These are phyloP conservation scores for Bubalus kerabau DNA, from an alignment of 2,113 vertebrate genomes.

Conservation along the genomic window DNA sequence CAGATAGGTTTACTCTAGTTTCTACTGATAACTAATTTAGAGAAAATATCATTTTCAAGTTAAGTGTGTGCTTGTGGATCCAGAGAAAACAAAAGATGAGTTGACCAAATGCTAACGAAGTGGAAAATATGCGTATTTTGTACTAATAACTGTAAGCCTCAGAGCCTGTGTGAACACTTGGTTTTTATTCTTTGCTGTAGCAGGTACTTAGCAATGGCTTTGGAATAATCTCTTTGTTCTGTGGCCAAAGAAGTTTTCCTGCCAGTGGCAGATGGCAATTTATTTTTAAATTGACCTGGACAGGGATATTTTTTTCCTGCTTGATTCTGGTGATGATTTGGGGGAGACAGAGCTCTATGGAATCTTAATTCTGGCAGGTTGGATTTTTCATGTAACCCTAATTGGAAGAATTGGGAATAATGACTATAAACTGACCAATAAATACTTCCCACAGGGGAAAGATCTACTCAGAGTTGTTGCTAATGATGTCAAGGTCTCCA, in stretches of 20 bases:
- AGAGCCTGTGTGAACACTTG: neutral
- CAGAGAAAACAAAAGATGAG: neutral
- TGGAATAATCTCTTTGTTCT: constrained; percentile 8
- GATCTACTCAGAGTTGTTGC: neutral
- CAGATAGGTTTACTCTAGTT: neutral
- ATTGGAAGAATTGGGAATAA: constrained; percentile 44
- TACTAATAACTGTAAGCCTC: neutral
- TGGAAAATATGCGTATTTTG: constrained; percentile 22
- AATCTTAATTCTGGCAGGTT: constrained; percentile 44
- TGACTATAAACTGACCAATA: constrained; percentile 33
- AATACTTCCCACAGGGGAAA: constrained; percentile 28
- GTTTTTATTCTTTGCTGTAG: neutral
- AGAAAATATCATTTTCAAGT: neutral
- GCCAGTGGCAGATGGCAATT: constrained; percentile 41
- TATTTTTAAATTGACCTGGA: constrained; percentile 47
- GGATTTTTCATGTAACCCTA: constrained; percentile 46
- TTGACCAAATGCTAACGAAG: neutral
- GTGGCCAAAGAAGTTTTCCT: neutral
- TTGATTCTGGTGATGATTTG: neutral
- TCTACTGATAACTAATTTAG: neutral
- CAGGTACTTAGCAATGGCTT: neutral
- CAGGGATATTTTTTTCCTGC: neutral
- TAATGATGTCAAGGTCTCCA: constrained; percentile 16
- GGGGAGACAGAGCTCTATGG: neutral
- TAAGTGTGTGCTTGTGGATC: neutral